Base-by-base conservation (phyloP, 1,140 invertebrate genomes). In the Asobara japonica region DNA sequence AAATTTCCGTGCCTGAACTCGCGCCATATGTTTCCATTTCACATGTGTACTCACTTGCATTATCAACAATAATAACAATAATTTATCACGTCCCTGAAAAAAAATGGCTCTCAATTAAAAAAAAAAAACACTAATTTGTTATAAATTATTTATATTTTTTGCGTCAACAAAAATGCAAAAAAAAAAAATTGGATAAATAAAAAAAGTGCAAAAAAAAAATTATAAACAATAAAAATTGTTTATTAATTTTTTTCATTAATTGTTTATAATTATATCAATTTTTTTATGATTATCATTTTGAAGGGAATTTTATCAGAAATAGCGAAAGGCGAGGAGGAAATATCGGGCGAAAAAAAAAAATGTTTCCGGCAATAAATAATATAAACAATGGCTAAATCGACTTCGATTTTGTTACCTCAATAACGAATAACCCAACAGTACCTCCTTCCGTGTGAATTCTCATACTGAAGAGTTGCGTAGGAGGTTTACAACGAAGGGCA, bases 381-480 rank as follows among this genome's bases (percentile, higher is more conserved):
- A 16, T 3, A 11, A 11, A 41, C 3, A 41, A 41, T 41, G 36
- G 13, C n/a, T 16, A 45, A 16, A 45, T 45, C 3, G 41, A 18
- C 41, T 45, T 45, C 41, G 41, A 45, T 45, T 45, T 45, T 45
- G n/a, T 45, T 45, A 45, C 41, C 41, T 45, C 41, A 45, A 45
- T 13, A 16, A 13, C 41, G 41, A 45, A 45, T 45, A 45, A 45
- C 41, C 41, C 41, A 45, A n/a, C 41, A 16, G 41, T 45, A n/a
- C n/a, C 41, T 45, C 13, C 41, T 16, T 45, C 41, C 18, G 41
- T 13, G 1, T 45, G 41, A 1, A 45, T 13, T 45, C 41, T 45
- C 41, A 45, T 45, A 45, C 41, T 45, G 41, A 16, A 18, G 41
- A 45, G 41, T 45, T 45, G 41, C 41, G 41, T 45, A 45, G 41